phyloP scores from a whole-genome alignment of 1,140 invertebrate species.

The Notospermus geniculatus region DNA sequence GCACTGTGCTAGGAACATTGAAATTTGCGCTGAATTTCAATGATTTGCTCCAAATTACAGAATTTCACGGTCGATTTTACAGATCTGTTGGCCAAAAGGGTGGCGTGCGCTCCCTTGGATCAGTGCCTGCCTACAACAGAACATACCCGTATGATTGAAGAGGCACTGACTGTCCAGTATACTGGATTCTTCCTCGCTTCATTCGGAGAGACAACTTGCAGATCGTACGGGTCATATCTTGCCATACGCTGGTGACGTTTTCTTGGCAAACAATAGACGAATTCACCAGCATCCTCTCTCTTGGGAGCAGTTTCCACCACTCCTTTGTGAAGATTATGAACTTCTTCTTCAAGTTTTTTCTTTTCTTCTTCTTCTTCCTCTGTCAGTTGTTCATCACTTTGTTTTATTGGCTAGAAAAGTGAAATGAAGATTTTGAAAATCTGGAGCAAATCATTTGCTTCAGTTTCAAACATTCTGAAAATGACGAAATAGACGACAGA shows the following conservation, averaged over 20 bases:
- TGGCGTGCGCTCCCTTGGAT: no score
- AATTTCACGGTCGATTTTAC: no score
- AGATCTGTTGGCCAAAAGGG: no score
- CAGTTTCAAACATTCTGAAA: no score
- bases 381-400: not conserved
- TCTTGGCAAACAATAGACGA: constrained; percentile 49
- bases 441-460: constrained; percentile 26
- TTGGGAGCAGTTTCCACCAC: not conserved
- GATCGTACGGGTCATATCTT: constrained; percentile 49
- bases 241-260: constrained; percentile 31
- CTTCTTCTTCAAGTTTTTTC: not conserved
- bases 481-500: no score
- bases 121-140: no score
- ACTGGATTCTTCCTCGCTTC: constrained; percentile 35
- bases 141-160: constrained; percentile 46
- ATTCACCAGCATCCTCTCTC: constrained; percentile 46
- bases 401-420: not conserved
- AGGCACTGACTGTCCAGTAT: constrained; percentile 52
- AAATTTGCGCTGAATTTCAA: no score
- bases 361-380: not conserved
- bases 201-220: constrained; percentile 48
- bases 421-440: no score
- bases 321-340: not conserved
- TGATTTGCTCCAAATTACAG: no score
- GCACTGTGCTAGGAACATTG: no score